These are phyloP conservation scores for Eupristina koningsbergeri DNA, from an alignment of 1,140 invertebrate genomes.

Conservation along the genomic window DNA sequence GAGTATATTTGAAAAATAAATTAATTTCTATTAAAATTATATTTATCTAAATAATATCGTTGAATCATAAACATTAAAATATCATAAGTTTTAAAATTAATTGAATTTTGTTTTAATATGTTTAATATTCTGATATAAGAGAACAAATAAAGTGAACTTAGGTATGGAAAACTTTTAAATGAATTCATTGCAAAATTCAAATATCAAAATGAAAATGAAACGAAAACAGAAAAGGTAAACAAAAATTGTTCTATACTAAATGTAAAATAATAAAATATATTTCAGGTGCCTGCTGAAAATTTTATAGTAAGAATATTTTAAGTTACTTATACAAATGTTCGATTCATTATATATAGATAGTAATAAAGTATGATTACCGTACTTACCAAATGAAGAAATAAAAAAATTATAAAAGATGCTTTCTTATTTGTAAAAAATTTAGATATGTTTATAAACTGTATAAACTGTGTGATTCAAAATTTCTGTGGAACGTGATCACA, in stretches of 20 bases:
- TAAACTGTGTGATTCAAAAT: too few species aligned
- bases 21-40: too few species aligned
- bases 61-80: too few species aligned
- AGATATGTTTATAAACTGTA: too few species aligned
- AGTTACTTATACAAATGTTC: neutral
- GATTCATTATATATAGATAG: neutral
- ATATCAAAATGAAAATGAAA: neutral
- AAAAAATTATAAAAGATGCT: neutral
- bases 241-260: neutral
- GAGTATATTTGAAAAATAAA: too few species aligned
- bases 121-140: too few species aligned
- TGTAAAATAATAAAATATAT: neutral
- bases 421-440: neutral
- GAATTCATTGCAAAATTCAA: neutral
- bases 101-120: neutral
- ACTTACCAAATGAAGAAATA: neutral
- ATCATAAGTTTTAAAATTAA: neutral
- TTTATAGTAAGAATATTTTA: neutral
- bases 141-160: too few species aligned
- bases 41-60: too few species aligned
- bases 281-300: neutral
- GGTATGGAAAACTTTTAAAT: neutral
- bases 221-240: neutral
- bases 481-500: too few species aligned
- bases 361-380: neutral